Percentiles rank a stretch among this genome's conserved stretches.
phyloP scores from a whole-genome alignment of 2,888 invertebrate genomes.

The Antheraea assamensis region DNA sequence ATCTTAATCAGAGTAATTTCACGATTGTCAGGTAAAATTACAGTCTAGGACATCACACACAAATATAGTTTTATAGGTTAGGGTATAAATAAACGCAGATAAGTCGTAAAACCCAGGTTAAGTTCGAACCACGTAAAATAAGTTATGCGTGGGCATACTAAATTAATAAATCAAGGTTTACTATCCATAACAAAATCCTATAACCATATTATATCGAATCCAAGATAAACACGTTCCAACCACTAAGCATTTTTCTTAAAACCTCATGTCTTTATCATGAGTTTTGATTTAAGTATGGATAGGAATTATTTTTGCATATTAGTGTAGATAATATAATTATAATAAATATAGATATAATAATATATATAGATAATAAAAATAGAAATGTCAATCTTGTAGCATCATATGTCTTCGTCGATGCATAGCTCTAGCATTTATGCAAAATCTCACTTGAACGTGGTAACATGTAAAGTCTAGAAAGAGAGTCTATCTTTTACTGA shows the following conservation, averaged over 20 bases:
- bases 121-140: neutral
- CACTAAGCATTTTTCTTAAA: no score
- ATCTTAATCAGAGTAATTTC: neutral
- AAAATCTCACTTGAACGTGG: no score
- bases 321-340: no score
- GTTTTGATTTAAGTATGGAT: no score
- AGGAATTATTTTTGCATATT: no score
- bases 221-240: neutral
- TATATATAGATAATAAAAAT: no score
- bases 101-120: neutral
- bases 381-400: no score
- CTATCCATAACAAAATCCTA: neutral
- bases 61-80: neutral
- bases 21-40: neutral
- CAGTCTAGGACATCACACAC: neutral
- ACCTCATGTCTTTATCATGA: no score
- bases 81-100: neutral
- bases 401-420: no score
- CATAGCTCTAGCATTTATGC: no score
- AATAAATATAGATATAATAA: no score
- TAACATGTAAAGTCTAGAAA: neutral
- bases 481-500: neutral
- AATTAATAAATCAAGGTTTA: neutral
- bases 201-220: neutral
- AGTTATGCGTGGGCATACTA: neutral